Conservation (phyloP, 2,797 vertebrate species). For the Malurus splendens region DNA sequence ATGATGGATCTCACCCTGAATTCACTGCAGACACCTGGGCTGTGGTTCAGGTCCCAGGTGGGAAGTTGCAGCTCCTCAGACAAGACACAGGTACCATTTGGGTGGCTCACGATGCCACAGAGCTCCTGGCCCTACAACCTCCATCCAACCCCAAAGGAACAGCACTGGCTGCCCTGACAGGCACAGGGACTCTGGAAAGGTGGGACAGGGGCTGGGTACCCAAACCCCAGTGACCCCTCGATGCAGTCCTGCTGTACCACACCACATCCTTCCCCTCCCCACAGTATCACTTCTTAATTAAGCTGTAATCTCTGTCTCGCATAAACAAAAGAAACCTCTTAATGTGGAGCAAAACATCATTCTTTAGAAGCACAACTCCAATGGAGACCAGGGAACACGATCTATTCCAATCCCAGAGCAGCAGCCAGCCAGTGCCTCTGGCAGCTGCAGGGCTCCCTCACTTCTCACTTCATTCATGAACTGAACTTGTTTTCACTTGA, state of each 20-base stretch:
- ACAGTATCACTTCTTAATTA: accelerated
- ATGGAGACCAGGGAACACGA: not conserved
- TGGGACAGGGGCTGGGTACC: not conserved
- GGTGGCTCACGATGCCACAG: not conserved
- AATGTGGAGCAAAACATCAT: not conserved
- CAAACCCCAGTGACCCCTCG: not conserved
- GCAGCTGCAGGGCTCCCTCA: not conserved
- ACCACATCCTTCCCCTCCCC: not conserved
- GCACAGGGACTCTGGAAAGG: not conserved
- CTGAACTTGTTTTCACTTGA: not conserved
- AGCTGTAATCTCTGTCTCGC: not conserved
- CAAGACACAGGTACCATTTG: not conserved
- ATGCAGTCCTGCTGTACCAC: not conserved
- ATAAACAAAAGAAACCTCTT: not conserved
- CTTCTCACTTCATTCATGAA: not conserved
- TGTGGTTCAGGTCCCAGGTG: not conserved
- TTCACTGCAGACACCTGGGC: not conserved
- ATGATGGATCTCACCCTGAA: not conserved
- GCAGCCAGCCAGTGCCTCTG: accelerated
- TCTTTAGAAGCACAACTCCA: not conserved
- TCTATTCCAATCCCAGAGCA: not conserved
- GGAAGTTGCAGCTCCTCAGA: not conserved
- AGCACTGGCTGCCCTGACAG: not conserved
- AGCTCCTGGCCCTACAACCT: not conserved
- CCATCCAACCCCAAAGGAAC: accelerated